phyloP scores from a whole-genome alignment of 1,140 invertebrate genomes.

The Notospermus geniculatus region DNA sequence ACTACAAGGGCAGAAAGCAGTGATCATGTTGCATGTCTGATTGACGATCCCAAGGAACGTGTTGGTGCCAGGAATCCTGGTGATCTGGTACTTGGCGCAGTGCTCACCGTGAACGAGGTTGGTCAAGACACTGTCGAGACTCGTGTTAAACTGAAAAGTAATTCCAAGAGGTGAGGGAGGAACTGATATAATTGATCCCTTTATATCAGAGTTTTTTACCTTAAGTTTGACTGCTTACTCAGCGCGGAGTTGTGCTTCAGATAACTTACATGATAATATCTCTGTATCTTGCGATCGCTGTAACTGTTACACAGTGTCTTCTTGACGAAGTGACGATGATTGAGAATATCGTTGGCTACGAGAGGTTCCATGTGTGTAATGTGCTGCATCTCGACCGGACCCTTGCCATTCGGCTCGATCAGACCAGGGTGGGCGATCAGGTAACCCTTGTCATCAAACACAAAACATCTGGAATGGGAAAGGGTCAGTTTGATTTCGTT shows the following conservation, averaged over 20 bases:
- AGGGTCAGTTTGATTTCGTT: not conserved
- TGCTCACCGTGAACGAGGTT: slow-evolving; percentile 86
- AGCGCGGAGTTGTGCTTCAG: too few relatives aligned
- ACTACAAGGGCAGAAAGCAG: slow-evolving; percentile 88
- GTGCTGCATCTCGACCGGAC: slow-evolving; percentile 71
- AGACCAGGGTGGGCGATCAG: slow-evolving; percentile 82
- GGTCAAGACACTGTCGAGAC: slow-evolving; percentile 68
- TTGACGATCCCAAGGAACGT: slow-evolving; percentile 85
- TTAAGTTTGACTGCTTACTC: too few relatives aligned
- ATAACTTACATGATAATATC: slow-evolving; percentile 55
- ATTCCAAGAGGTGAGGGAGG: too few relatives aligned
- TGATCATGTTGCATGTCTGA: slow-evolving; percentile 73
- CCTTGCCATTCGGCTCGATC: slow-evolving; percentile 65
- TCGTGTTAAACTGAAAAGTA: slow-evolving; percentile 79
- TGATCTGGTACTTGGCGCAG: slow-evolving; percentile 80
- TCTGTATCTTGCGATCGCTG: slow-evolving; percentile 57
- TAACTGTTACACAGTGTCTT: slow-evolving; percentile 74
- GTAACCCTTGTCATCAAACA: slow-evolving; percentile 89
- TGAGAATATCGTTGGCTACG: slow-evolving; percentile 84
- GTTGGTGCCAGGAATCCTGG: slow-evolving; percentile 78
- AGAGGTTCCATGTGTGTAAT: slow-evolving; percentile 81
- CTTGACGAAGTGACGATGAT: slow-evolving; percentile 74
- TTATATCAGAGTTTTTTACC: too few relatives aligned
- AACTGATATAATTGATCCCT: slow-evolving; percentile 5
- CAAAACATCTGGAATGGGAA: slow-evolving; percentile 69